phyloP scores from a whole-genome alignment of 2,888 invertebrate species.

The Acronicta aceris region DNA sequence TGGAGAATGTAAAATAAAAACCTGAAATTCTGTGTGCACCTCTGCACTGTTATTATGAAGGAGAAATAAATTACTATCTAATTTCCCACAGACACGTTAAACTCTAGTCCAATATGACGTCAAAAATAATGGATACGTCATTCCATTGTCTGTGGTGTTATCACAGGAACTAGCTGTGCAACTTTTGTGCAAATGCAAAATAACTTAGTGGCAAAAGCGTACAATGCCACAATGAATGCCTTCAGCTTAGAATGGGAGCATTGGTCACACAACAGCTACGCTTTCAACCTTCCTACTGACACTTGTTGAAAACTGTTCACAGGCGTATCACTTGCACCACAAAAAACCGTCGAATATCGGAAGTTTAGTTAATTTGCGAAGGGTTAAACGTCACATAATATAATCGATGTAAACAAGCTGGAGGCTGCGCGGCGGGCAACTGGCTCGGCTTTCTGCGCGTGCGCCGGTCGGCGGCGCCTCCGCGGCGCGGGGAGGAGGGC shows the following conservation, averaged over 20 bases:
- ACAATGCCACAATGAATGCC: conserved; percentile 71
- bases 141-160: conserved; percentile 54
- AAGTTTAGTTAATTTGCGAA: conserved; percentile 39
- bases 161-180: conserved; percentile 71
- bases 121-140: conserved; percentile 51
- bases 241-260: conserved; percentile 56
- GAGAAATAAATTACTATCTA: conserved; percentile 7
- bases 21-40: background rate
- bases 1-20: background rate
- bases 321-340: conserved; percentile 60
- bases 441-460: conserved; percentile 84
- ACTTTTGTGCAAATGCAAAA: conserved; percentile 74
- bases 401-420: conserved; percentile 83
- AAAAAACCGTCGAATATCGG: conserved; percentile 25
- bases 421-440: conserved; percentile 87
- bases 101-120: conserved; percentile 19
- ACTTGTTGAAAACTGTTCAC: conserved; percentile 43
- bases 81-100: conserved; percentile 12
- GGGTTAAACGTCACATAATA: conserved; percentile 62
- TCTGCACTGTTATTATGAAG: conserved; percentile 6
- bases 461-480: conserved; percentile 70
- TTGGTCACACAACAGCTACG: conserved; percentile 51
- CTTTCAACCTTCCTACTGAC: conserved; percentile 42
- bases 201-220: conserved; percentile 65
- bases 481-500: conserved; percentile 63